phyloP scores from a whole-genome alignment of 2,888 invertebrate species.

The Eupithecia insigniata region DNA sequence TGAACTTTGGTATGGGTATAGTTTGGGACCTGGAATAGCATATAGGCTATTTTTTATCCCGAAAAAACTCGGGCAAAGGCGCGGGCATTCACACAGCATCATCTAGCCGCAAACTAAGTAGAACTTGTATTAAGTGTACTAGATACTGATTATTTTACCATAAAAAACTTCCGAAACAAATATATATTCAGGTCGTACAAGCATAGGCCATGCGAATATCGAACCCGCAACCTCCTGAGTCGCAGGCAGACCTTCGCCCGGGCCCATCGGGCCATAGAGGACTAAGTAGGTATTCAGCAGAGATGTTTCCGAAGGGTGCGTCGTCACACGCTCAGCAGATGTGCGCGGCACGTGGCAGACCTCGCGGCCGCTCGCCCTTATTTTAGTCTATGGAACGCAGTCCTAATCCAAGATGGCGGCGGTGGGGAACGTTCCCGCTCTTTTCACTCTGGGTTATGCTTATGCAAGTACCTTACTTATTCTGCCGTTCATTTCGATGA shows the following conservation, averaged over 20 bases:
- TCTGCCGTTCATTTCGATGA: background rate
- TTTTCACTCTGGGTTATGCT: slow-evolving; percentile 59
- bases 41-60: no score
- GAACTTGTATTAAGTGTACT: background rate
- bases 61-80: no score
- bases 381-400: slow-evolving; percentile 50
- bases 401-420: slow-evolving; percentile 72
- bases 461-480: background rate
- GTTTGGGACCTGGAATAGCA: no score
- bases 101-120: background rate
- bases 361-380: slow-evolving; percentile 45
- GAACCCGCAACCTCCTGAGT: background rate
- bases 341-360: slow-evolving; percentile 66
- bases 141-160: background rate
- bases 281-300: slow-evolving; percentile 29
- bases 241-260: background rate
- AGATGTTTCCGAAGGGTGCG: slow-evolving; percentile 59
- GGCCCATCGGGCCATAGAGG: background rate
- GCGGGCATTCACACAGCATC: background rate
- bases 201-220: background rate
- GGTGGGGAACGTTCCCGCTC: slow-evolving; percentile 75
- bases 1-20: no score
- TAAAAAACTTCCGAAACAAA: background rate
- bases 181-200: background rate
- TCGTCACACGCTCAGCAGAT: slow-evolving; percentile 64